Evolutionary conservation across 2,888 invertebrate genomes (phyloP), one percentile per base, ranked within the genome.

Genomic region (Zelleria hepariella): DNA sequence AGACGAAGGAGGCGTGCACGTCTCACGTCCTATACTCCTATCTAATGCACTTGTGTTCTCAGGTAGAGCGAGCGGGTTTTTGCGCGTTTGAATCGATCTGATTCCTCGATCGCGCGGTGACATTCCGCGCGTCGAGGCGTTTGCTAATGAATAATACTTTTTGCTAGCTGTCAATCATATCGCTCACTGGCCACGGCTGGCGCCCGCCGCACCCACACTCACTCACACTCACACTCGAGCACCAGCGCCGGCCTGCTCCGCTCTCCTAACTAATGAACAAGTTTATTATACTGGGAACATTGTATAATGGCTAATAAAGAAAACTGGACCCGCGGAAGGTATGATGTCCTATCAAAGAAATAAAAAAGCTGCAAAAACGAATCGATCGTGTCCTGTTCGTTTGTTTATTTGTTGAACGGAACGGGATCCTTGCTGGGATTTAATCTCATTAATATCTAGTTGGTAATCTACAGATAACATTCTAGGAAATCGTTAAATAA

Each of bases 121-220:
- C 73, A 72, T 73, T 69, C 73, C 47, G 21, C 32, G 27, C 57
- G 54, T 54, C 42, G 48, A 23, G 55, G 42, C 61, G 59, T 59
- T 62, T 59, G 63, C 63, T 64, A 64, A 73, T 73, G 70, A 69
- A 72, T 73, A 68, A 67, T 64, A 62, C 65, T 75, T 77, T 77
- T 77, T 75, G 62, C 60, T 53, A 42, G 15, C 21, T 51, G 59
- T 59, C 59, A 59, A 59, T 55, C 55, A 55, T 55, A 55, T 55
- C 55, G 51, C 51, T 20, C 26, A 55, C 23, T 52, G 52, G 52
- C 23, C 57, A 57, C 57, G 53, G 25, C n/a, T 20, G 51, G 51
- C 21, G 51, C 23, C 51, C 21, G 18, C 51, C 8, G 21, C 51
- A 42, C 32, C 15, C n/a, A n/a, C n/a, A n/a, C n/a, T n/a, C n/a